Evolutionary conservation across 2,888 invertebrate genomes (phyloP), one percentile per base, ranked within the genome.

Genomic region (Herminia tarsipennalis): DNA sequence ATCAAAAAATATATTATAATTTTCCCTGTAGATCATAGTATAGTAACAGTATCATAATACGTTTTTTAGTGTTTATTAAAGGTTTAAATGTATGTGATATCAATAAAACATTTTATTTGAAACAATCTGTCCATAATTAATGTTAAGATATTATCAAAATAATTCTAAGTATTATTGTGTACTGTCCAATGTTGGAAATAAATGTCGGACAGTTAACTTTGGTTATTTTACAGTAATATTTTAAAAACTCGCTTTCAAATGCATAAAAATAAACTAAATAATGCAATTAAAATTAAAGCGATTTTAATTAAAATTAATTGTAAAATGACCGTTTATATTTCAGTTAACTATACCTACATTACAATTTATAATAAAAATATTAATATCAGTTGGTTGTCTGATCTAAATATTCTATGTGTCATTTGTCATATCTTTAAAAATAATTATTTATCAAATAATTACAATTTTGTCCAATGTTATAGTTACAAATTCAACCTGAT

Each of bases 41-140:
- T 44, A 59, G 16, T 40, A 35, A 63, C 48, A 64, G 10, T 60
- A 56, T 39, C 51, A 25, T 54, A 40, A 64, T 49, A 52, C 39
- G 57, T 64, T 60, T 66, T 67, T 71, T 73, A 73, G 71, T 70
- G 45, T 68, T 66, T 64, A 73, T 68, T 58, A 44, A 62, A 61
- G 54, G 60, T 57, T 71, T 67, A 64, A 75, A 68, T 74, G 60
- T 73, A 75, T 84, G 84, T 84, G 84, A 84, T 84, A 83, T 81
- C 72, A 71, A 62, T 76, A 65, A 66, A 70, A 73, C 72, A 69
- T 80, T 81, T 78, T 76, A 78, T 83, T 78, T 73, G 74, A 81
- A 82, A 76, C 76, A 83, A 73, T 82, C 82, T 82, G 84, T 84
- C 84, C 84, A 83, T 83, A 77, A 66, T 59, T 73, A 70, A 66